phyloP scores from a whole-genome alignment of 92 coral and sea anemone species.

The Umimayanthus chanpuru region DNA sequence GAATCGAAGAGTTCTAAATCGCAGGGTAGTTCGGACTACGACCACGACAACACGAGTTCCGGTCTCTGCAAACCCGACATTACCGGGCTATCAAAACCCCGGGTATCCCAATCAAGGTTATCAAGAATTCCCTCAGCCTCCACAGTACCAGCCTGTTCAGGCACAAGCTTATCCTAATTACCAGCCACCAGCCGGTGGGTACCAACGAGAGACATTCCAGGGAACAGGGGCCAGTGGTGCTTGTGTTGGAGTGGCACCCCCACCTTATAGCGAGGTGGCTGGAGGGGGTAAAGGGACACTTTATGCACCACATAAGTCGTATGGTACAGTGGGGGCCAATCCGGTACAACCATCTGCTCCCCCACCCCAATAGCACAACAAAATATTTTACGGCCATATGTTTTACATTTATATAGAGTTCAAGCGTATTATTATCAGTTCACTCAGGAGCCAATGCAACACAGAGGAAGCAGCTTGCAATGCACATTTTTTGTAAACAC shows the following conservation, averaged over 20 bases:
- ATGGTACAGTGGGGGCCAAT: constrained; percentile 17
- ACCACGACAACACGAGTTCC: constrained; percentile 2
- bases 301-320: constrained; percentile 23
- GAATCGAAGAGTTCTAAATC: constrained; percentile 3
- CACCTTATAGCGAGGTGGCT: constrained; percentile 18
- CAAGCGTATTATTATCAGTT: neutral
- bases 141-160: neutral
- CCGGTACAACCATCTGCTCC: constrained; percentile 20
- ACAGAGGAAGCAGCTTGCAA: too few relatives aligned
- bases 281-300: constrained; percentile 2
- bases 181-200: neutral
- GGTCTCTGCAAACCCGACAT: neutral
- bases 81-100: constrained; percentile 6
- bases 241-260: constrained; percentile 27
- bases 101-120: constrained; percentile 21
- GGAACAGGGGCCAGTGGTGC: neutral
- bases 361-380: neutral
- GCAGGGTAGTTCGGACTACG: neutral
- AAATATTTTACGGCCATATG: neutral
- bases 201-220: constrained; percentile 8
- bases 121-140: constrained; percentile 34
- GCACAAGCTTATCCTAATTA: neutral
- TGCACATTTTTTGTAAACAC: too few relatives aligned
- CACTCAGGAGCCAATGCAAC: neutral
- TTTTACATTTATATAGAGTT: neutral